Conservation (phyloP, 2,888 invertebrate genomes). For the Mythimna impura region DNA sequence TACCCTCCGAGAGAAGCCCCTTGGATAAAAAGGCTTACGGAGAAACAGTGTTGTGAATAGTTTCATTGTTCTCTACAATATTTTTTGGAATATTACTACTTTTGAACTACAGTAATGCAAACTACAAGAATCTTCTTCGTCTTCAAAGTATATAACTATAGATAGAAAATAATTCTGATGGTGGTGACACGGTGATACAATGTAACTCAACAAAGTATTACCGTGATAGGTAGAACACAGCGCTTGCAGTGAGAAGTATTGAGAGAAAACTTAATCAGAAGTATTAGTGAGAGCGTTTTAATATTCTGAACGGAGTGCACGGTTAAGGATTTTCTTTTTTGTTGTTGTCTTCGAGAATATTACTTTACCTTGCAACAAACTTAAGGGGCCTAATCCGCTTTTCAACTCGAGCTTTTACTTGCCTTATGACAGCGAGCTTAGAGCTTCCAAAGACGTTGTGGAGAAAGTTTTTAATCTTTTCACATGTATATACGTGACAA, state of each 20-base stretch:
- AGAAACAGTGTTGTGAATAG: conserved; percentile 77
- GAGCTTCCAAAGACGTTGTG: conserved; percentile 80
- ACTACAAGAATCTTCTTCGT: neutral
- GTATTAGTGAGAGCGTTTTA: conserved; percentile 75
- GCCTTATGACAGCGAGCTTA: conserved; percentile 87
- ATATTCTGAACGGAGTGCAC: conserved; percentile 78
- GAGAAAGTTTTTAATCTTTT: conserved; percentile 85
- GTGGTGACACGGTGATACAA: neutral
- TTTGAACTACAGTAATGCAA: conserved; percentile 6
- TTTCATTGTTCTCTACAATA: conserved; percentile 72
- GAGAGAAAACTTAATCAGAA: conserved; percentile 72
- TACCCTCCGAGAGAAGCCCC: conserved; percentile 77
- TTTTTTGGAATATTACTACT: conserved; percentile 47
- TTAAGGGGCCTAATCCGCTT: conserved; percentile 88
- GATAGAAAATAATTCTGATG: neutral
- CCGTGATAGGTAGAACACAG: conserved; percentile 20
- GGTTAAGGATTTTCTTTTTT: conserved; percentile 76
- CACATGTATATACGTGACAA: conserved; percentile 69
- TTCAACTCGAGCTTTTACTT: conserved; percentile 86
- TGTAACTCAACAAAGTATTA: conserved; percentile 23
- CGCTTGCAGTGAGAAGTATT: conserved; percentile 57
- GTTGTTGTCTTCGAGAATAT: conserved; percentile 84
- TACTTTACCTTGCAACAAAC: conserved; percentile 87
- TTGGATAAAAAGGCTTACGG: conserved; percentile 83
- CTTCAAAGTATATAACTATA: neutral